These are phyloP conservation scores for Dynastes maya DNA, from an alignment of 2,888 invertebrate species.

Conservation along the genomic window DNA sequence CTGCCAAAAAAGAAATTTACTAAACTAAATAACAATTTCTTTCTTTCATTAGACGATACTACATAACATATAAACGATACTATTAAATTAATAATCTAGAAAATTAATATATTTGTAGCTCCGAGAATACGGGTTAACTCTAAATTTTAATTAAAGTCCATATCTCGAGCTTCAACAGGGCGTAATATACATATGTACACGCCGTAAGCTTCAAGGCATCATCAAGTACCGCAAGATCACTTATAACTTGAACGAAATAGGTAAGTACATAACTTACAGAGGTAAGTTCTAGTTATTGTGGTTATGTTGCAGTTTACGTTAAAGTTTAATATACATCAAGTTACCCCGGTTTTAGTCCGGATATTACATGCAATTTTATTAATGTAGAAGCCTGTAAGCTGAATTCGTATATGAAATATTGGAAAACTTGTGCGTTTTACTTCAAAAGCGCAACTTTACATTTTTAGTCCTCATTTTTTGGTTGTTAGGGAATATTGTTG, in stretches of 20 bases:
- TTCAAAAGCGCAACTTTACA: not conserved
- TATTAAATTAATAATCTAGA: too few relatives aligned
- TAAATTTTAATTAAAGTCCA: conserved; percentile 27
- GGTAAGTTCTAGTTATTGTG: conserved; percentile 42
- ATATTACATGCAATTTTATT: conserved; percentile 44
- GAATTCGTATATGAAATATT: conserved; percentile 25
- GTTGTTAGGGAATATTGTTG: not conserved
- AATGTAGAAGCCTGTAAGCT: conserved; percentile 16
- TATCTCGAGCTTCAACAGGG: conserved; percentile 8
- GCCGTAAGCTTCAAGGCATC: conserved; percentile 20
- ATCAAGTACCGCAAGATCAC: conserved; percentile 39
- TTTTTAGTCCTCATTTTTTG: not conserved
- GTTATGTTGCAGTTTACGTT: conserved; percentile 32
- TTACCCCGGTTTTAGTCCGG: conserved; percentile 29
- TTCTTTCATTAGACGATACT: too few relatives aligned
- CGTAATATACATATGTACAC: conserved; percentile 4
- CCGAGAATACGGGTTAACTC: conserved; percentile 11
- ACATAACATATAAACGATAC: too few relatives aligned
- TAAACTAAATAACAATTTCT: too few relatives aligned
- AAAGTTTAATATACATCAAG: conserved; percentile 43
- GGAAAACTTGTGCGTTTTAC: conserved; percentile 23
- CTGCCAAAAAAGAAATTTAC: too few relatives aligned
- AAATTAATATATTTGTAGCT: not conserved
- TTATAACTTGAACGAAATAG: conserved; percentile 40
- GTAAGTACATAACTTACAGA: conserved; percentile 38